Base-by-base conservation (phyloP, 2,113 vertebrate species). In the Glaucidium brasilianum region DNA sequence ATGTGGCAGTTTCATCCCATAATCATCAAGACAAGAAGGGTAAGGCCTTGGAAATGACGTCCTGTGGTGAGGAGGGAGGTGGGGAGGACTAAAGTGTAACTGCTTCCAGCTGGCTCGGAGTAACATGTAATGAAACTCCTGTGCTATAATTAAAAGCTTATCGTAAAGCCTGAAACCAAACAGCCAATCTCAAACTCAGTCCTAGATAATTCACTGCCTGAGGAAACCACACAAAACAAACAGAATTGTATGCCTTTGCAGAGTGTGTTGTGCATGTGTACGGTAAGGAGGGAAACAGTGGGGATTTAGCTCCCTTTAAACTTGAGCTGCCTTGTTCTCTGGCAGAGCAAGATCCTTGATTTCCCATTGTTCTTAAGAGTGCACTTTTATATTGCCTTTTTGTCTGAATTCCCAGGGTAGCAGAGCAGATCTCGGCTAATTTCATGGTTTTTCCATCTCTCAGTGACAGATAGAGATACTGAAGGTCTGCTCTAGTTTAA, bases 11-110 rank as follows among this genome's bases (percentile, higher is more conserved):
- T 97, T 99, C 99, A 97, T 99, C 99, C 98, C 99, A 99, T 99
- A 99, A 99, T 98, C 99, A 99, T 98, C 99, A 99, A 90, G 99
- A 99, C 98, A 98, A 98, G 98, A 99, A 99, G 98, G 99, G 99
- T 99, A 99, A 99, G 99, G 98, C 99, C 99, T 99, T 99, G 99
- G 99, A 99, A 99, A 98, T 96, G 94, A 97, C 75, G 53, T 97
- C 97, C 98, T 98, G 88, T 94, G 78, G 59, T 96, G 94, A 95
- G 85, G 93, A 96, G 97, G 95, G 96, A 52, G 96, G 98, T 98
- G 96, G 98, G 98, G 98, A 98, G 95, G 94, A 94, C 94, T 98
- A 94, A 96, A 92, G 93, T 97, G 97, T 98, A 95, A 97, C 98
- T 99, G 98, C 99, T 99, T 99, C 99, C 99, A 99, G 99, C 99